Evolutionary conservation across 2,797 vertebrate species (phyloP), one percentile per base, ranked within the genome.

Genomic region (Fistularia tabacaria): DNA sequence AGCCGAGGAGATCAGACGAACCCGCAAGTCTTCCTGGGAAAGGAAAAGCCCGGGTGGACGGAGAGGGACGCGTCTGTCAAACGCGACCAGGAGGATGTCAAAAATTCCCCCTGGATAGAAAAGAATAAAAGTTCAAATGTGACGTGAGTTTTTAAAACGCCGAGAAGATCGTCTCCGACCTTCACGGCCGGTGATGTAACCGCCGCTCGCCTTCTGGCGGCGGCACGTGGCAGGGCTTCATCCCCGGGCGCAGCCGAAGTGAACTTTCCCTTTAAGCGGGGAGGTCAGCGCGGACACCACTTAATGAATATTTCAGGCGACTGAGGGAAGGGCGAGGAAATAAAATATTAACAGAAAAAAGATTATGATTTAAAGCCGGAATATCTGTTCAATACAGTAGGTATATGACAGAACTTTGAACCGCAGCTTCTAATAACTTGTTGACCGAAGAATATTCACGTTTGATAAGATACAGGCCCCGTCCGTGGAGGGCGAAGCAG

Each of bases 331-430:
- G 82, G 40, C 74, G 57, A 38, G 10, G 13, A 74, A 78, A 89
- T 85, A 69, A 87, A 88, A 86, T 49, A 82, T 85, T 86, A 84
- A 88, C 82, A 73, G 71, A 58, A 11, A 59, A 66, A 56, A 60
- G 74, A 79, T 66, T 74, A 65, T 59, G 59, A 69, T 56, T 61
- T 77, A 64, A 68, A 80, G 72, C 45, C 51, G 48, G 39, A 76
- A 81, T 64, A 49, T 60, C 53, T 62, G 44, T 59, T 69, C 49
- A 69, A 55, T 73, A 76, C 66, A 77, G 61, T 65, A 67, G 72
- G 60, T 79, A 78, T 67, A 73, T 62, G 73, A 62, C 46, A 63
- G 85, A 55, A 80, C 86, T 85, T 88, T 90, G 86, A 77, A 84
- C 85, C 57, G 57, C 64, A n/a, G 48, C 64, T 40, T 67, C 50